Conservation (phyloP, 1,140 invertebrate genomes). For the Babylonia areolata region DNA sequence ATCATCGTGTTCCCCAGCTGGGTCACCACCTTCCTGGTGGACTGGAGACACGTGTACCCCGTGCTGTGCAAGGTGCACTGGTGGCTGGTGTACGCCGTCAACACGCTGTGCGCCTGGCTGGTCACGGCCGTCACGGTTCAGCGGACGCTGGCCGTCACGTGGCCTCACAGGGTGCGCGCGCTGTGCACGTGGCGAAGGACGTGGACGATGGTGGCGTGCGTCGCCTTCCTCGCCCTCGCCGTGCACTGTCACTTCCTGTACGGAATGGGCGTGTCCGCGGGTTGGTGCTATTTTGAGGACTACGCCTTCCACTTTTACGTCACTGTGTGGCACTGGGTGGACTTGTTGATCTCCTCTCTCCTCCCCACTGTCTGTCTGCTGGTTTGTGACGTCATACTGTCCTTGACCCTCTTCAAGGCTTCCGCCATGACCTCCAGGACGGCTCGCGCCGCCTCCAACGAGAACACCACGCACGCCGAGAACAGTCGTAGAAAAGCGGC, state of each 20-base stretch:
- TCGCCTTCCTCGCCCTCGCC: not conserved
- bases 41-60: not conserved
- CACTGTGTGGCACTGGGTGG: not conserved
- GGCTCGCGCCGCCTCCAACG: not conserved
- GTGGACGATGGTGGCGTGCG: not conserved
- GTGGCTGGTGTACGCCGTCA: not conserved
- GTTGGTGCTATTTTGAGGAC: not conserved
- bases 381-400: not conserved
- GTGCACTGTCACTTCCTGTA: not conserved
- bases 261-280: not conserved
- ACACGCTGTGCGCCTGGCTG: not conserved
- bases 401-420: not conserved
- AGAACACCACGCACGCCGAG: not conserved
- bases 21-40: not conserved
- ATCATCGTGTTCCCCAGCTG: not conserved
- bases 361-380: not conserved
- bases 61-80: not conserved
- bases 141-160: not conserved
- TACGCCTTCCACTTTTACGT: not conserved
- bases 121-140: not conserved
- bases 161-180: not conserved
- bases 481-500: not conserved
- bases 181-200: not conserved
- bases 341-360: not conserved
- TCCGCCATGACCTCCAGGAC: not conserved